Evolutionary conservation across 2,113 vertebrate species (phyloP).

Genomic region (Entomyzon cyanotis): DNA sequence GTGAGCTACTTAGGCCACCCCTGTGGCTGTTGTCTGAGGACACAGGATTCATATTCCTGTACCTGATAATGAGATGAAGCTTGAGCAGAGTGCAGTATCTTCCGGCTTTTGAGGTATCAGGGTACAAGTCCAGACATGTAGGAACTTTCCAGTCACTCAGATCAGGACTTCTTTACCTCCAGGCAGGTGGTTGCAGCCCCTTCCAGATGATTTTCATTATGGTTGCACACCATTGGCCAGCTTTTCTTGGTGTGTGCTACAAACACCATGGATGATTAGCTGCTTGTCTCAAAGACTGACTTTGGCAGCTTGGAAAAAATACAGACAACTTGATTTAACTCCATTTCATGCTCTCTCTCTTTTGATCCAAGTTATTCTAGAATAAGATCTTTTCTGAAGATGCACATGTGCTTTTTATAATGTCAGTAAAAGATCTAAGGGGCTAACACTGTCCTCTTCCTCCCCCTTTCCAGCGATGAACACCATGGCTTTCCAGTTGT

Average conservation of each 20-base stretch:
- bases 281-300: not conserved
- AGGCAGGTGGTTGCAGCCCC: not conserved
- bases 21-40: not conserved
- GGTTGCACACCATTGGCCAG: not conserved
- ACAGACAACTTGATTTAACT: not conserved
- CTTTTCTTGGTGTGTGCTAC: not conserved
- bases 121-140: not conserved
- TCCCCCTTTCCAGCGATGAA: fast-evolving
- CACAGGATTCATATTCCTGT: not conserved
- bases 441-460: not conserved
- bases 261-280: not conserved
- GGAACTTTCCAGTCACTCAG: not conserved
- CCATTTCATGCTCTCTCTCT: not conserved
- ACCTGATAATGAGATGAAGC: not conserved
- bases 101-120: not conserved
- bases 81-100: not conserved
- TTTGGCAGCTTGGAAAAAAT: not conserved
- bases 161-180: not conserved
- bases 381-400: not conserved
- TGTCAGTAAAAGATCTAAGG: not conserved
- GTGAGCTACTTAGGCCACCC: not conserved
- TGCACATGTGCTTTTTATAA: not conserved
- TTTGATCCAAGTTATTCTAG: not conserved
- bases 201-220: not conserved
- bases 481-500: not conserved